Conservation (phyloP, 2,113 vertebrate species). For the Proteles cristata region DNA sequence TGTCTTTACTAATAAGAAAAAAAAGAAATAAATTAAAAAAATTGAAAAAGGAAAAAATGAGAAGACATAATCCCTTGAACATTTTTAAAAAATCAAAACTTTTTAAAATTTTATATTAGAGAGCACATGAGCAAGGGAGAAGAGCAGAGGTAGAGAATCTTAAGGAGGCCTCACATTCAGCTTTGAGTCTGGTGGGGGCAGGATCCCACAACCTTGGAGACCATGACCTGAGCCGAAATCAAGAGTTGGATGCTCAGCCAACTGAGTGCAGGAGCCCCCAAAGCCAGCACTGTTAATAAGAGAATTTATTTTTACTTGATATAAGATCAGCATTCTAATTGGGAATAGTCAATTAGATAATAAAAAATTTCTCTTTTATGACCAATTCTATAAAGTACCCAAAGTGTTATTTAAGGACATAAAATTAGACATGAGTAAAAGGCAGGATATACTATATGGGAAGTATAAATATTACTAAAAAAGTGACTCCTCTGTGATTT, state of each 20-base stretch:
- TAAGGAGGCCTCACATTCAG: no score
- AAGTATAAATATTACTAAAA: not conserved
- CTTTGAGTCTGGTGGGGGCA: no score
- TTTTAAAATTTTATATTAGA: no score
- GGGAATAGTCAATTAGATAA: not conserved
- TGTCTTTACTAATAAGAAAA: not conserved
- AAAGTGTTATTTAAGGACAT: constrained; percentile 13
- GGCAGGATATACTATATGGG: not conserved
- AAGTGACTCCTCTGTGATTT: not conserved
- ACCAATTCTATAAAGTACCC: not conserved
- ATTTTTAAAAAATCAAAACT: not conserved
- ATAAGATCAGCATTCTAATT: not conserved
- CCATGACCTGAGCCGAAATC: no score
- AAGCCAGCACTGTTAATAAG: not conserved
- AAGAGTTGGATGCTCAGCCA: no score
- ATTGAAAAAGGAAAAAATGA: constrained; percentile 16
- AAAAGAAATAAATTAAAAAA: not conserved
- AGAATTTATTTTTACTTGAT: not conserved
- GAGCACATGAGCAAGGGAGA: no score
- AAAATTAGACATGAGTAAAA: constrained; percentile 16
- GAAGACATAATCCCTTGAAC: not conserved
- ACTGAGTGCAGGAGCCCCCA: no score
- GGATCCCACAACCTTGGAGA: no score
- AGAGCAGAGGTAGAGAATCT: no score
- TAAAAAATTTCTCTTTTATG: not conserved